Conservation (phyloP, 2,888 invertebrate genomes). For the Hemicrepidius hirtus region DNA sequence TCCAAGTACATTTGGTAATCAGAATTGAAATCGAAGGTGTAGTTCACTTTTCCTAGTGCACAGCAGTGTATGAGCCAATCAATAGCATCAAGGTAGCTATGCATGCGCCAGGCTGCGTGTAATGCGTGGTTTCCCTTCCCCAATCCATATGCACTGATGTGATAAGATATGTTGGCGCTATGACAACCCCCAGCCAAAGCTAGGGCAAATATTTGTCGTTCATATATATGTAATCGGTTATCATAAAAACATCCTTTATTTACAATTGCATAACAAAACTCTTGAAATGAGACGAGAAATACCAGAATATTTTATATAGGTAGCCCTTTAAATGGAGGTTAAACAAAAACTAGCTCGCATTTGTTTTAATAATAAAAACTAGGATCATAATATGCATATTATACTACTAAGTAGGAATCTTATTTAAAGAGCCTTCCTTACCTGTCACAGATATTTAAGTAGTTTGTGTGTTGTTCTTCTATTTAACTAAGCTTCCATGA, state of each 20-base stretch:
- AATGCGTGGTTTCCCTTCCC: slow-evolving; percentile 52
- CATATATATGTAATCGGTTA: slow-evolving; percentile 9
- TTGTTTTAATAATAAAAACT: too few relatives aligned
- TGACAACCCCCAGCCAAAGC: slow-evolving; percentile 51
- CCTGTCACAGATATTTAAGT: slow-evolving; percentile 51
- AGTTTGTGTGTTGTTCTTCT: slow-evolving; percentile 54
- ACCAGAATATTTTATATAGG: slow-evolving; percentile 5
- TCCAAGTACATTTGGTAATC: slow-evolving; percentile 1
- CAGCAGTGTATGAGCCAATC: slow-evolving; percentile 58
- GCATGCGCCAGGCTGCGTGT: slow-evolving; percentile 56
- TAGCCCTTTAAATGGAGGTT: slow-evolving; percentile 31
- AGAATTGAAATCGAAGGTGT: slow-evolving; percentile 51
- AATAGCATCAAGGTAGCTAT: slow-evolving; percentile 60
- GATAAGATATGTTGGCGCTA: slow-evolving; percentile 53
- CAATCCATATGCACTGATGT: slow-evolving; percentile 54
- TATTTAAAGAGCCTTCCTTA: slow-evolving; percentile 49
- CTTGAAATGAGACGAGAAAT: slow-evolving; percentile 11
- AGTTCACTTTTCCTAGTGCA: slow-evolving; percentile 55
- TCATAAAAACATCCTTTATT: slow-evolving; percentile 3
- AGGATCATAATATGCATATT: too few relatives aligned
- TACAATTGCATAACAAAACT: slow-evolving; percentile 23
- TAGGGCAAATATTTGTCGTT: slow-evolving; percentile 32
- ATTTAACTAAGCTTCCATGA: slow-evolving; percentile 58
- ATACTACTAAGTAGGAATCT: too few relatives aligned
- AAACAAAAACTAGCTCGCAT: not conserved